Percentiles rank a stretch among this genome's conserved stretches.
phyloP scores from a whole-genome alignment of 2,113 vertebrate species.

The Tenrec ecaudatus region DNA sequence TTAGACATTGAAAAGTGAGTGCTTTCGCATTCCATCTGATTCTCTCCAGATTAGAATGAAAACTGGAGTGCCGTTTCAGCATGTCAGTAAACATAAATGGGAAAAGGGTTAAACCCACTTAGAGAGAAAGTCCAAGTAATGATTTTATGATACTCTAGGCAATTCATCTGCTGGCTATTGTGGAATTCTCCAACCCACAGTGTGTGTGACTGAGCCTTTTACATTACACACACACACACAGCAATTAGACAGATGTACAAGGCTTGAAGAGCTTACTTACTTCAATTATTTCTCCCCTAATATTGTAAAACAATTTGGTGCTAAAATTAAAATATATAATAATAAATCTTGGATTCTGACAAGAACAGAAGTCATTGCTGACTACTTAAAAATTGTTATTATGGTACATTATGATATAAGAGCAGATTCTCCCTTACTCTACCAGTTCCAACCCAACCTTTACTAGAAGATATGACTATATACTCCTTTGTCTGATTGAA shows the following conservation, averaged over 20 bases:
- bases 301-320: neutral
- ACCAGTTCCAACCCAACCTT: neutral
- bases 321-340: neutral
- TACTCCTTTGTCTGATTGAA: neutral
- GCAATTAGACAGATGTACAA: neutral
- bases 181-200: neutral
- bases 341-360: neutral
- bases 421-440: neutral
- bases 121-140: neutral
- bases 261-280: neutral
- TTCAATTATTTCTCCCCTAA: neutral
- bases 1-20: conserved; percentile 43
- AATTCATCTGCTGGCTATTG: neutral
- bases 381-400: neutral
- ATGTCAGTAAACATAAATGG: neutral
- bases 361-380: neutral
- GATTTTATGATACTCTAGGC: conserved; percentile 10
- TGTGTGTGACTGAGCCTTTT: neutral
- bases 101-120: conserved; percentile 16
- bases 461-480: neutral
- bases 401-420: neutral
- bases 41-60: conserved; percentile 31
- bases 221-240: neutral
- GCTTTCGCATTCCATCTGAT: conserved; percentile 23
- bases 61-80: neutral